These are phyloP conservation scores for Odontothrips loti DNA, from an alignment of 2,888 invertebrate genomes.

Conservation along the genomic window DNA sequence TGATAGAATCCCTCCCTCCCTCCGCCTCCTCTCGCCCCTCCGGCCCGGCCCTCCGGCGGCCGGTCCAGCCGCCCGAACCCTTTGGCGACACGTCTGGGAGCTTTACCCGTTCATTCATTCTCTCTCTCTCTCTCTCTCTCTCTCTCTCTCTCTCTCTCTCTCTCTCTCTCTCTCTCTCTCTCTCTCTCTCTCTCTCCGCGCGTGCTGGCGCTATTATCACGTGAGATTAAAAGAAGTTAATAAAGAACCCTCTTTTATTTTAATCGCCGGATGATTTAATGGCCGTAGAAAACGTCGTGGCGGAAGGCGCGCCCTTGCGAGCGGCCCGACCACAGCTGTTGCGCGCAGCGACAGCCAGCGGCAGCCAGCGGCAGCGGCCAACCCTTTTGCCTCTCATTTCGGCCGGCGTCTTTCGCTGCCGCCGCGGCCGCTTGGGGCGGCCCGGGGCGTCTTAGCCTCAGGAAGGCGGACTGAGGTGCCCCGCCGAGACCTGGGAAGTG, in stretches of 20 bases:
- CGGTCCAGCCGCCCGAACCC: constrained; percentile 11
- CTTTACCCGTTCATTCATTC: constrained; percentile 30
- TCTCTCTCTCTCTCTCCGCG: not conserved
- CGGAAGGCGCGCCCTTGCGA: not conserved
- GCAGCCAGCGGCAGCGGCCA: too few species aligned
- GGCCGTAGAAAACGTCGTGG: not conserved
- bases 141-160: too few species aligned
- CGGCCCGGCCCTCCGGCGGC: too few species aligned
- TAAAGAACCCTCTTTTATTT: constrained; percentile 21
- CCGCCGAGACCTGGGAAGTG: too few species aligned
- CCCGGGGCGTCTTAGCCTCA: too few species aligned
- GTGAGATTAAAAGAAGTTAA: constrained; percentile 23
- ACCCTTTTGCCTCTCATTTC: not conserved
- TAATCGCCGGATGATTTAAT: constrained; percentile 26
- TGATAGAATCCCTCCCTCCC: too few species aligned
- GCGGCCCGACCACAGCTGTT: not conserved
- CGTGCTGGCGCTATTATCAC: constrained; percentile 19
- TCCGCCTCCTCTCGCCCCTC: too few species aligned
- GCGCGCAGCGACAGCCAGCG: too few species aligned
- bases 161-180: constrained; percentile 26
- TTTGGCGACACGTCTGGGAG: constrained; percentile 22
- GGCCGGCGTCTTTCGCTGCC: not conserved
- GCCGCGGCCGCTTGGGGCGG: not conserved
- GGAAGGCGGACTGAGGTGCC: too few species aligned
- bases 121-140: too few species aligned